Evolutionary conservation across 2,113 vertebrate genomes (phyloP).

Genomic region (Orthonyx spaldingii): DNA sequence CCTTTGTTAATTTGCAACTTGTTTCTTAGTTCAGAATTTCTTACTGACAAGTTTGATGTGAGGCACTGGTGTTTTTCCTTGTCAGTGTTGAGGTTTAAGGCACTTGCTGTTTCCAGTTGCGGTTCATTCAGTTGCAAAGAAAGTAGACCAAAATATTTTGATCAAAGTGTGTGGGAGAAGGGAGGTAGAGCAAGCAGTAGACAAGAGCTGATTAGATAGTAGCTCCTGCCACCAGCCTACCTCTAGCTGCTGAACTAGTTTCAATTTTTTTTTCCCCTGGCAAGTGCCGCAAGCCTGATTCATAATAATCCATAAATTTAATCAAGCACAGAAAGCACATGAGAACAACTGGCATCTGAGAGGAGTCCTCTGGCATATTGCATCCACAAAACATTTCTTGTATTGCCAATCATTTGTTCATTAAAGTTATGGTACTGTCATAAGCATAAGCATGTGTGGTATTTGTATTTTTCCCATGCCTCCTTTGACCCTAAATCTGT

Average conservation of each 20-base stretch:
- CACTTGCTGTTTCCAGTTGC: neutral
- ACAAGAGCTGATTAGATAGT: constrained; percentile 29
- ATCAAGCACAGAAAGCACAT: neutral
- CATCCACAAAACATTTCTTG: neutral
- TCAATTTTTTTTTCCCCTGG: neutral
- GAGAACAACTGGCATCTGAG: neutral
- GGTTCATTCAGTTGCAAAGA: neutral
- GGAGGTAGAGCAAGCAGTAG: neutral
- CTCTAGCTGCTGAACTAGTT: neutral
- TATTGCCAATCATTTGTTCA: neutral
- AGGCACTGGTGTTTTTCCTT: neutral
- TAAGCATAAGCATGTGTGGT: neutral
- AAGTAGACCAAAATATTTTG: constrained; percentile 29
- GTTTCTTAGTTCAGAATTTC: neutral
- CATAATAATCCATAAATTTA: neutral
- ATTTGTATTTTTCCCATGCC: neutral
- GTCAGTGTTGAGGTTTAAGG: neutral
- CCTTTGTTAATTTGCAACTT: neutral
- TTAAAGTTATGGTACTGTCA: neutral
- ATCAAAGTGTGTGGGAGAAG: neutral
- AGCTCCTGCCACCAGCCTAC: neutral
- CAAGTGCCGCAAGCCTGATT: neutral
- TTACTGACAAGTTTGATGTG: neutral
- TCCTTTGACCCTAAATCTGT: neutral
- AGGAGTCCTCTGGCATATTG: neutral